Percentiles rank a stretch among this genome's conserved stretches.
phyloP scores from a whole-genome alignment of 2,888 invertebrate species.

The Eilema sororculum region DNA sequence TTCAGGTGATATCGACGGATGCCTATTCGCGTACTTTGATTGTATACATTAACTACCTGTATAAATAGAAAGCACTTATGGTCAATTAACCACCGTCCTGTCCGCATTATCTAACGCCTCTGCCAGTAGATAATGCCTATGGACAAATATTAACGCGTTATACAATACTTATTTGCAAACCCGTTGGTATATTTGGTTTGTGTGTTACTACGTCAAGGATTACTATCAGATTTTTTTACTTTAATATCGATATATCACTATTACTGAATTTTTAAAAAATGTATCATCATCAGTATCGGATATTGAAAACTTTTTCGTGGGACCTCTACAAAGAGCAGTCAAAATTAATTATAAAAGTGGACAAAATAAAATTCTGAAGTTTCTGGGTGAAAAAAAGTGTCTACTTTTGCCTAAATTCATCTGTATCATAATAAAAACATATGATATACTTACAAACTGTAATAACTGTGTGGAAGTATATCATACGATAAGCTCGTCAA shows the following conservation, averaged over 20 bases:
- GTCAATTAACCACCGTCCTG: slow-evolving; percentile 44
- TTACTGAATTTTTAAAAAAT: neutral
- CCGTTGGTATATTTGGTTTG: slow-evolving; percentile 14
- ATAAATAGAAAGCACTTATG: slow-evolving; percentile 52
- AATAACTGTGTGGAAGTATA: neutral
- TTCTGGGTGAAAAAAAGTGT: neutral
- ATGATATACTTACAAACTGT: neutral
- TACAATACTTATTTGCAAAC: slow-evolving; percentile 48
- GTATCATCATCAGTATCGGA: neutral
- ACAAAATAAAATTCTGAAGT: neutral
- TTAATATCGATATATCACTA: neutral
- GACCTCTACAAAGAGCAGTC: neutral
- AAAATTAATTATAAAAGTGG: neutral
- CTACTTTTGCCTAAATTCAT: neutral
- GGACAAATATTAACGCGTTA: slow-evolving; percentile 46
- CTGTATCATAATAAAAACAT: slow-evolving; percentile 1
- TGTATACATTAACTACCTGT: slow-evolving; percentile 39
- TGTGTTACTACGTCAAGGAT: slow-evolving; percentile 22
- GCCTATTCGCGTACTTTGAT: slow-evolving; percentile 38
- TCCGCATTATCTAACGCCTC: slow-evolving; percentile 48
- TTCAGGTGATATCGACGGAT: slow-evolving; percentile 52
- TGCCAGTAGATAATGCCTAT: slow-evolving; percentile 39
- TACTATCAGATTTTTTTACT: slow-evolving; percentile 24
- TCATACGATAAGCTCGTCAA: slow-evolving; percentile 3
- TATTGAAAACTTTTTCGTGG: neutral